Base-by-base conservation (phyloP, 1,140 invertebrate species). In the Dufourea novaeangliae region DNA sequence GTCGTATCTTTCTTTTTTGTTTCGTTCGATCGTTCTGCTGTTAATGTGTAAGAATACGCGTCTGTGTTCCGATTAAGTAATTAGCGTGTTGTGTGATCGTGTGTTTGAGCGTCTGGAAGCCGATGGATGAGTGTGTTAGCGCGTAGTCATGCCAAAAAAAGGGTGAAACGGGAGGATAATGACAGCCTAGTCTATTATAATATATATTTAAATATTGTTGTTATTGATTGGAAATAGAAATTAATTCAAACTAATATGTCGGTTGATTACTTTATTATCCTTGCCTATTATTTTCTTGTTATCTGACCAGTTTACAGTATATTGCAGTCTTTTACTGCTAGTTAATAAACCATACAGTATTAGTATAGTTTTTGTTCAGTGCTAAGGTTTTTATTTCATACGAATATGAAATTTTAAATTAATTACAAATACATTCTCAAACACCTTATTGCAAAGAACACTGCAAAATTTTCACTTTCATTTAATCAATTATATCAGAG, bases 111-210 rank as follows among this genome's bases (percentile, higher is more conserved):
- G 25, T 17, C 25, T 14, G 37, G 7, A 34, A 32, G 41, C 50
- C 25, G 17, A 50, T n/a, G 27, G 22, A 17, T 4, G 22, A 57
- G 32, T 29, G 56, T 74, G 57, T 61, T 74, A 64, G 50, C 69
- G 66, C 64, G 78, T 64, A 78, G 61, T 59, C 67, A 79, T 88
- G 83, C 84, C 86, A 88, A 88, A 88, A 86, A 50, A 86, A 70
- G 11, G 64, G 63, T 66, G 57, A 71, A 75, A 74, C 46, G 62
- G 79, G 69, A 64, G 68, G 76, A 83, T 73, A 78, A 72, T 84
- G 59, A 86, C 82, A 80, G 75, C 80, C 89, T 89, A 90, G 88
- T 90, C 89, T 86, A 86, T 72, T 74, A 62, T 71, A 80, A 77
- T 80, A 56, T 85, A 82, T 84, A 84, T 84, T 83, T 82, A 86